These are phyloP conservation scores for Macrosoma leucophasiata DNA, from an alignment of 2,888 invertebrate genomes.

Conservation along the genomic window DNA sequence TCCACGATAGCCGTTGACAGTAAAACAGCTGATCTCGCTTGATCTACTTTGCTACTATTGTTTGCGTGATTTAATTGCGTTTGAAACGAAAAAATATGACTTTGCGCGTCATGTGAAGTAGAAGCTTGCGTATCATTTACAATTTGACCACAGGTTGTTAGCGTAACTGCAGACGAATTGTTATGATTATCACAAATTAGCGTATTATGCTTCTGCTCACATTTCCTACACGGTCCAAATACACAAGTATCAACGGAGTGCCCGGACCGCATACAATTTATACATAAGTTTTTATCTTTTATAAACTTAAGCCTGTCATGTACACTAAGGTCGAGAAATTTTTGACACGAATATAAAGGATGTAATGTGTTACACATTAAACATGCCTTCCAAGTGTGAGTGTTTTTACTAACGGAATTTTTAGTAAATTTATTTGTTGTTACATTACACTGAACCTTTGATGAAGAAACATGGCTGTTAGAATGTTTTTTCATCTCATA, in stretches of 20 bases:
- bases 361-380: conserved; percentile 15
- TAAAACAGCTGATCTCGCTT: conserved; percentile 13
- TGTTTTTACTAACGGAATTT: too few species aligned
- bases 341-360: conserved; percentile 18
- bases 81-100: too few species aligned
- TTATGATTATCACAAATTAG: conserved; percentile 15
- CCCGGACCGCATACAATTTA: conserved; percentile 17
- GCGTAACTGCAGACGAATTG: background rate
- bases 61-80: too few species aligned
- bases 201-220: conserved; percentile 15
- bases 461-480: too few species aligned
- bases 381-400: too few species aligned
- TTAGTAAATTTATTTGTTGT: conserved; percentile 1
- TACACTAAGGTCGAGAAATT: conserved; percentile 10
- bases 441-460: conserved; percentile 7
- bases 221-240: conserved; percentile 15
- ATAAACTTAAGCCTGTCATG: conserved; percentile 12
- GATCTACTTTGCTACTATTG: conserved; percentile 4
- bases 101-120: too few species aligned
- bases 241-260: conserved; percentile 11
- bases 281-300: conserved; percentile 15
- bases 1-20: conserved; percentile 23
- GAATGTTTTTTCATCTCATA: too few species aligned
- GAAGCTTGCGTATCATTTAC: conserved; percentile 8
- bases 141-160: too few species aligned